Evolutionary conservation across 2,888 invertebrate species (phyloP).

Genomic region (Macrophya alboannulata): DNA sequence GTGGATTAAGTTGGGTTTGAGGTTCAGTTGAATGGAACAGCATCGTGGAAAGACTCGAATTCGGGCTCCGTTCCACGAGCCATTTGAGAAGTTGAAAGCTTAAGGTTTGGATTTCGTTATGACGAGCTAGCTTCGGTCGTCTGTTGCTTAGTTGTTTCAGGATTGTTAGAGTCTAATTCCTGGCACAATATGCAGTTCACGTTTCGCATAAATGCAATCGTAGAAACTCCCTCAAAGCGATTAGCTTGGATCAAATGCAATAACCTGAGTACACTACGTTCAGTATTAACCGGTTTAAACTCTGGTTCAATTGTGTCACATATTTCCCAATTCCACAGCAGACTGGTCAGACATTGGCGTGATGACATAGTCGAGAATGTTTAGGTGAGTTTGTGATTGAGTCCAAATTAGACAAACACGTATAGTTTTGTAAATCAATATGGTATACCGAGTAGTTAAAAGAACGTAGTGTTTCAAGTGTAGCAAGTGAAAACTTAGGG

Average conservation of each 20-base stretch:
- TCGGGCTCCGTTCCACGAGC: background rate
- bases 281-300: conserved; percentile 15
- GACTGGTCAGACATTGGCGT: background rate
- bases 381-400: background rate
- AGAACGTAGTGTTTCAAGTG: conserved; percentile 6
- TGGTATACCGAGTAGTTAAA: too few relatives aligned
- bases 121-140: background rate
- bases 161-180: conserved; percentile 7
- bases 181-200: background rate
- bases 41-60: conserved; percentile 5
- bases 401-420: background rate
- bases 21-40: background rate
- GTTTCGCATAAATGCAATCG: conserved; percentile 1
- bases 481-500: background rate
- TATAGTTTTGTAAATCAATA: too few relatives aligned
- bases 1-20: background rate
- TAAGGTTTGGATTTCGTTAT: background rate
- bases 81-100: background rate
- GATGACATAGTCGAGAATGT: background rate
- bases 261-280: background rate
- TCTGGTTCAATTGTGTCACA: conserved; percentile 19
- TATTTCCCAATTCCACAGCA: background rate
- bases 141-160: background rate
- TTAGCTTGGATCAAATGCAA: conserved; percentile 23
- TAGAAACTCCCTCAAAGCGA: background rate